These are phyloP conservation scores for Brachymystax lenok DNA, from an alignment of 2,797 vertebrate genomes.

Conservation along the genomic window DNA sequence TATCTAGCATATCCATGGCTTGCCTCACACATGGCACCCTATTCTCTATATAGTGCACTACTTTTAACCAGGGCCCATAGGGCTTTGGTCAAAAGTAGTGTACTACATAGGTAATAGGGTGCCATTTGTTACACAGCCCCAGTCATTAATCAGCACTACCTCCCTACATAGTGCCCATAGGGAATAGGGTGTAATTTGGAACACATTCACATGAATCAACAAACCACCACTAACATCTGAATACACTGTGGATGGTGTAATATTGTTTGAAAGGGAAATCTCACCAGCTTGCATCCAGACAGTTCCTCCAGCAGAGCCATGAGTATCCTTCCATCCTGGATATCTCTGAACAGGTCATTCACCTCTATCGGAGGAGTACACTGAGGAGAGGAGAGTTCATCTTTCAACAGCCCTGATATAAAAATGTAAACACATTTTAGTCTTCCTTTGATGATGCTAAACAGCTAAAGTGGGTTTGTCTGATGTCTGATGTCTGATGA, in stretches of 20 bases:
- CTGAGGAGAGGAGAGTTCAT: slow-evolving; percentile 63
- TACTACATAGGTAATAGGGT: too few species aligned
- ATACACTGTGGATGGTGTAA: background rate
- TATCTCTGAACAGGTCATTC: slow-evolving; percentile 89
- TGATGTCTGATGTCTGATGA: background rate
- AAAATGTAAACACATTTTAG: background rate
- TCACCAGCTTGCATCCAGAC: slow-evolving; percentile 90
- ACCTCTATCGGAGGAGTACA: slow-evolving; percentile 89
- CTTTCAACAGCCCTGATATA: background rate
- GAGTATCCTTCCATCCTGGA: slow-evolving; percentile 92
- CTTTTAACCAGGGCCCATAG: background rate
- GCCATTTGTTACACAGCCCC: too few species aligned
- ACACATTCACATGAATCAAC: background rate
- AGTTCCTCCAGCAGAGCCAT: slow-evolving; percentile 94
- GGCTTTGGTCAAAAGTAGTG: too few species aligned
- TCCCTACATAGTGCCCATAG: too few species aligned
- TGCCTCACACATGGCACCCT: background rate
- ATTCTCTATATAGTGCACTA: background rate
- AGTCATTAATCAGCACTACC: too few species aligned
- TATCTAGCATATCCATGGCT: too few species aligned
- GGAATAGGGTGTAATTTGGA: background rate
- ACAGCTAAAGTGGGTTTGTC: background rate
- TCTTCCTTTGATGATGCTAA: background rate
- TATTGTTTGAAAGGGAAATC: slow-evolving; percentile 31
- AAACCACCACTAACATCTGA: background rate